Percentiles rank a stretch among this genome's conserved stretches.
These are phyloP conservation scores for Acanthopleura granulata DNA, from an alignment of 2,888 invertebrate species.

Conservation along the genomic window DNA sequence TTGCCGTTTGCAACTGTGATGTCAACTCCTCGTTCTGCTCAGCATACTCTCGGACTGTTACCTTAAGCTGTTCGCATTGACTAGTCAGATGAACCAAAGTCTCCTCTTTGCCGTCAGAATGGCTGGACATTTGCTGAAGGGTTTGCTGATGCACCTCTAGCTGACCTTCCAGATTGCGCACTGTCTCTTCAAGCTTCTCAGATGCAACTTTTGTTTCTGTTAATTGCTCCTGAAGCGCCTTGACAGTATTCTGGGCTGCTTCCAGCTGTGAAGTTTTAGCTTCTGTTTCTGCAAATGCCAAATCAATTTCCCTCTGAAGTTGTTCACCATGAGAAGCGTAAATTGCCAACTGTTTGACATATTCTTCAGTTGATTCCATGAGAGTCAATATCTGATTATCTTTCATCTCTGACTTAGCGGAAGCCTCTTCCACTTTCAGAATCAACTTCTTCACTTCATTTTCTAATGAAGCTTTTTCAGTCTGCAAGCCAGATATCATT, in stretches of 20 bases:
- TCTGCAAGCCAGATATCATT: background rate
- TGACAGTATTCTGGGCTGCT: background rate
- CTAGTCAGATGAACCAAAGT: background rate
- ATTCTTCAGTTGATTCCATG: constrained; percentile 12
- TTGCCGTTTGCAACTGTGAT: background rate
- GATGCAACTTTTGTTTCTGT: background rate
- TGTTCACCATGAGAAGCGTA: constrained; percentile 16
- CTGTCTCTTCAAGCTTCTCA: background rate
- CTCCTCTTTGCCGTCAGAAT: background rate
- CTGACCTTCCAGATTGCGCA: background rate
- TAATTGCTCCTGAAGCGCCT: background rate
- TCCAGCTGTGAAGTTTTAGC: background rate
- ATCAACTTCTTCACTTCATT: constrained; percentile 17
- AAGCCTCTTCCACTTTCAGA: constrained; percentile 22
- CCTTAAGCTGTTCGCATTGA: background rate
- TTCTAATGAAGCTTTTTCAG: constrained; percentile 16
- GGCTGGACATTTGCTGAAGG: background rate
- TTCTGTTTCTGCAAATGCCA: background rate
- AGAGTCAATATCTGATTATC: constrained; percentile 31
- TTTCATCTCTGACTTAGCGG: constrained; percentile 36
- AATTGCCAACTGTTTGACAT: background rate
- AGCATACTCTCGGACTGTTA: background rate
- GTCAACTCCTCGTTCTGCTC: background rate
- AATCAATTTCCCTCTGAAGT: background rate
- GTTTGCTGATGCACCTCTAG: background rate